Evolutionary conservation across 2,113 vertebrate species (phyloP).

Genomic region (Meles meles): DNA sequence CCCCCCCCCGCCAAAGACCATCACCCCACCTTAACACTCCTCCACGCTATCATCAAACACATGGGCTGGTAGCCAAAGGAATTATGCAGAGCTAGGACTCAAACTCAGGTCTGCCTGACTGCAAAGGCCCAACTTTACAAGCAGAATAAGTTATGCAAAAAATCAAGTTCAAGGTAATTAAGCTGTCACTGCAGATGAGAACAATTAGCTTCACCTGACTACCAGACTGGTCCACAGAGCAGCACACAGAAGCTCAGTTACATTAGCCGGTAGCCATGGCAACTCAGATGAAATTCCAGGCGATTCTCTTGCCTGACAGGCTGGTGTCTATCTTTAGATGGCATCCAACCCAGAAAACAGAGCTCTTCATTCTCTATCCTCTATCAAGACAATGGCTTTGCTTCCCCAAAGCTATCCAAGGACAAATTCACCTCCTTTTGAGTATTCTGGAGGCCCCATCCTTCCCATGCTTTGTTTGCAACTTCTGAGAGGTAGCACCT

Average conservation of each 20-base stretch:
- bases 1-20: background rate
- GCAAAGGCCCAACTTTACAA: background rate
- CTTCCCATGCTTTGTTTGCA: background rate
- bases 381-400: conserved; percentile 7
- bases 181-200: conserved; percentile 48
- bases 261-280: conserved; percentile 75
- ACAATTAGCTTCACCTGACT: conserved; percentile 69
- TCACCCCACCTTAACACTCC: background rate
- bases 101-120: conserved; percentile 24
- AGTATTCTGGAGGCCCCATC: background rate
- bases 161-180: conserved; percentile 56
- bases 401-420: conserved; percentile 16
- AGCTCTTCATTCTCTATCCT: background rate
- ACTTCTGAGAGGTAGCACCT: background rate
- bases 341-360: conserved; percentile 42
- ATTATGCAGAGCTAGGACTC: conserved; percentile 6
- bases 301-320: conserved; percentile 66
- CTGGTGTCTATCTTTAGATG: conserved; percentile 71
- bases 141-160: conserved; percentile 55
- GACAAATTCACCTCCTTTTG: conserved; percentile 36
- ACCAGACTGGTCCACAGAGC: conserved; percentile 66
- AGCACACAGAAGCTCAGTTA: conserved; percentile 55
- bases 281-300: conserved; percentile 69
- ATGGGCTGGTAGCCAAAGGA: background rate
- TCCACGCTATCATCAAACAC: background rate